Evolutionary conservation across 2,113 vertebrate genomes (phyloP), one percentile per base, ranked within the genome.

Genomic region (Scopus umbretta): DNA sequence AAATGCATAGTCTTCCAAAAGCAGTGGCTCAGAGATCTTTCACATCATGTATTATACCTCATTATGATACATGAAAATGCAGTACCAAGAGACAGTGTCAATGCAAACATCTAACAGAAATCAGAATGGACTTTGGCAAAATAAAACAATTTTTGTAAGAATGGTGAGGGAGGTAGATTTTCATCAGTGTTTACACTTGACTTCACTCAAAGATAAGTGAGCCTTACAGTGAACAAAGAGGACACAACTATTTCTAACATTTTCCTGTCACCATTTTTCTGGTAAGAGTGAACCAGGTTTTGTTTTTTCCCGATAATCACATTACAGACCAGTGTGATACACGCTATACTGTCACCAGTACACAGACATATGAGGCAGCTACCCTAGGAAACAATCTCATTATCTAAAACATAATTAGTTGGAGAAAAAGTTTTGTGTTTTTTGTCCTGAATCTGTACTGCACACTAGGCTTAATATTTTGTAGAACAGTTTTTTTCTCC

Each of bases 401-500:
- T 61, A 34, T 9, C 16, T n/a, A 34, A 47, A 84, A 30, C 19
- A 73, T 30, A 2, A 12, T 5, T 50, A 49, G 5, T 27, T 36
- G 38, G 13, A 42, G 36, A 63, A 63, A 67, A 58, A 13, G 8
- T 27, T 3, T 2, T 0, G 12, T 1, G 2, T 1, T 14, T 52
- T 76, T 50, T 93, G 3, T 40, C 30, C 18, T 68, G 62, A 86
- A 75, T 34, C 6, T 65, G 16, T 49, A 52, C 3, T n/a, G 43
- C 32, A 47, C 6, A 53, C 13, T 27, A 40, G 42, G 27, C 21
- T 74, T 66, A 88, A 62, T 74, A 68, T 73, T 84, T 80, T 43
- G 17, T 47, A 2, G 4, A 72, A 34, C 4, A 10, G 4, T 2
- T 8, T 36, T 86, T 55, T 17, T 29, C 9, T 55, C 26, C 8